Conservation (phyloP, 2,113 vertebrate species). For the Rhineura floridana region DNA sequence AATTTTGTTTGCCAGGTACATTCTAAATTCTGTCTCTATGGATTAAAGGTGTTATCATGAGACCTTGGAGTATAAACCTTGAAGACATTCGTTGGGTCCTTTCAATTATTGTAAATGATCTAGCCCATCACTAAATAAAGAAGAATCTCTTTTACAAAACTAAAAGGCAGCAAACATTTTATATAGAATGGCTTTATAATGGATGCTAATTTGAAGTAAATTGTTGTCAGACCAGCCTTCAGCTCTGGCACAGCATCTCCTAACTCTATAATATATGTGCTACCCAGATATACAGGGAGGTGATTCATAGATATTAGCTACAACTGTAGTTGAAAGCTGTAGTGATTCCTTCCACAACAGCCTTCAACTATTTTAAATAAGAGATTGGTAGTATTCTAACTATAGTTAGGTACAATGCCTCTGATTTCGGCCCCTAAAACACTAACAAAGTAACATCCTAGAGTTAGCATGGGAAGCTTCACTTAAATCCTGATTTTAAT, state of each 20-base stretch:
- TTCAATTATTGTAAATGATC: conserved; percentile 66
- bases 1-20: conserved; percentile 86
- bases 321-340: neutral
- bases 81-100: conserved; percentile 79
- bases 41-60: conserved; percentile 76
- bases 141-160: conserved; percentile 38
- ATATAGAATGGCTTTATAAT: neutral
- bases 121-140: conserved; percentile 32
- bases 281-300: neutral
- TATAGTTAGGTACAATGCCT: neutral
- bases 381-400: neutral
- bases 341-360: neutral
- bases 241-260: neutral
- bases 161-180: conserved; percentile 16
- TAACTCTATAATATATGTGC: neutral
- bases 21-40: conserved; percentile 76
- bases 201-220: neutral
- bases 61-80: conserved; percentile 77
- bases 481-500: neutral
- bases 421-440: neutral
- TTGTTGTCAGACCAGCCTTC: neutral
- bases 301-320: neutral
- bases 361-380: neutral
- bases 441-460: neutral
- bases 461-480: neutral